phyloP scores from a whole-genome alignment of 2,113 vertebrate genomes.

The Acanthochromis polyacanthus region DNA sequence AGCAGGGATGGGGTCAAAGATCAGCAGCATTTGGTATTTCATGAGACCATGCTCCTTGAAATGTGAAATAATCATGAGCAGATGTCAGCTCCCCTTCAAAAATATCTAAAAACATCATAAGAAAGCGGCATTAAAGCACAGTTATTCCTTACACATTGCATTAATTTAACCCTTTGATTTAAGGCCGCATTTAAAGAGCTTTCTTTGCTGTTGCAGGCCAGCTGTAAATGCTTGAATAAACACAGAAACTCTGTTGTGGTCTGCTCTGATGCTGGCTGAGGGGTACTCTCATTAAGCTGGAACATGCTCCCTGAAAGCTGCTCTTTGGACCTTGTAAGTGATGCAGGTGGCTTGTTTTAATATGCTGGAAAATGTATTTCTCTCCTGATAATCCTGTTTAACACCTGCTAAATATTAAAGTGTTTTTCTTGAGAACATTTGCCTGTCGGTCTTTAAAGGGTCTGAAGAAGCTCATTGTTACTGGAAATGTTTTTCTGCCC shows the following conservation, averaged over 20 bases:
- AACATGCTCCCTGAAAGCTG: slow-evolving; percentile 61
- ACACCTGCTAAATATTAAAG: slow-evolving; percentile 60
- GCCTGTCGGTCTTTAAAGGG: slow-evolving; percentile 15
- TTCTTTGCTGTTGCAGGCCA: slow-evolving; percentile 23
- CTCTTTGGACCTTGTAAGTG: slow-evolving; percentile 66
- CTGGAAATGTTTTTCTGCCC: slow-evolving; percentile 1
- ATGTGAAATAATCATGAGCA: neutral
- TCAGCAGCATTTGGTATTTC: neutral
- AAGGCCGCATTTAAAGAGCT: slow-evolving; percentile 48
- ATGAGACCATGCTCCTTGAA: neutral
- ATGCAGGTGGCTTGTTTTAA: slow-evolving; percentile 72
- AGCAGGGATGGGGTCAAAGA: neutral
- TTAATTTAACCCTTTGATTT: slow-evolving; percentile 42
- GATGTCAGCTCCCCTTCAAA: neutral
- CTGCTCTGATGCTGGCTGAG: slow-evolving; percentile 40
- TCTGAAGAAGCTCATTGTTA: neutral
- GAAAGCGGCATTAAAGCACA: neutral
- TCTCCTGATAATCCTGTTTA: slow-evolving; percentile 54
- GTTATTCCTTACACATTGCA: slow-evolving; percentile 25
- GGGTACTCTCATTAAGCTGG: slow-evolving; percentile 61
- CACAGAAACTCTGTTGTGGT: slow-evolving; percentile 70
- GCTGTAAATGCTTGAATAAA: slow-evolving; percentile 72
- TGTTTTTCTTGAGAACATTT: slow-evolving; percentile 15
- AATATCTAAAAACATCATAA: neutral
- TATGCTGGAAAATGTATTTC: slow-evolving; percentile 54